Conservation (phyloP, 2,888 invertebrate genomes). For the Neria commutata region DNA sequence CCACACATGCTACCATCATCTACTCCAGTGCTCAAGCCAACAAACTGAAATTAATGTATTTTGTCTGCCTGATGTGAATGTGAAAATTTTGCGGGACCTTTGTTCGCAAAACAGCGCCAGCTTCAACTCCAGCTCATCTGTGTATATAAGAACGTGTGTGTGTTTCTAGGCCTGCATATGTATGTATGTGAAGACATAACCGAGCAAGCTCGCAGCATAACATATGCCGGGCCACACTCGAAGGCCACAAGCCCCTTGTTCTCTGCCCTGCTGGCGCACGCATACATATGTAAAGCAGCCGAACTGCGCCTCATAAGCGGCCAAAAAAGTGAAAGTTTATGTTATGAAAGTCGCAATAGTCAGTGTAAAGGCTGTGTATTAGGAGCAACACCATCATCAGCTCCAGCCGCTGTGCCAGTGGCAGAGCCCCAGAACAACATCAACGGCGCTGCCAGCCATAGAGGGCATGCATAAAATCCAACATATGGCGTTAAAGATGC, state of each 20-base stretch:
- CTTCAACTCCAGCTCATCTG: too few relatives aligned
- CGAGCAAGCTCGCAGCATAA: not conserved
- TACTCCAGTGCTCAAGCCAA: not conserved
- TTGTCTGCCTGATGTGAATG: conserved; percentile 49
- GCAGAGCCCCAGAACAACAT: too few relatives aligned
- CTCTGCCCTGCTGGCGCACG: not conserved
- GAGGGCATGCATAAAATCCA: conserved; percentile 57
- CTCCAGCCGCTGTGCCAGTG: too few relatives aligned
- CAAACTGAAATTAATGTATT: conserved; percentile 26
- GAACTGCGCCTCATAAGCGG: conserved; percentile 34
- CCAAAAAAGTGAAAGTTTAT: conserved; percentile 53
- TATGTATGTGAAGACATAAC: conserved; percentile 14
- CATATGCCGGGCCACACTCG: too few relatives aligned
- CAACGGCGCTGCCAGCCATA: too few relatives aligned
- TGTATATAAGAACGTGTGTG: conserved; percentile 3
- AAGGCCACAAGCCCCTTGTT: too few relatives aligned
- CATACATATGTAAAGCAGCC: conserved; percentile 24
- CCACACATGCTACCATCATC: not conserved
- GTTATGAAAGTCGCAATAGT: too few relatives aligned
- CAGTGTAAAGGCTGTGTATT: too few relatives aligned
- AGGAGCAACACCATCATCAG: too few relatives aligned
- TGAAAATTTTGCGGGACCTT: conserved; percentile 39
- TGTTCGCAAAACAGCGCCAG: conserved; percentile 43
- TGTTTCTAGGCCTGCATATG: conserved; percentile 36
- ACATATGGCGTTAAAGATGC: conserved; percentile 61